Conservation (phyloP, 2,888 invertebrate species). For the Erpobdella octoculata region DNA sequence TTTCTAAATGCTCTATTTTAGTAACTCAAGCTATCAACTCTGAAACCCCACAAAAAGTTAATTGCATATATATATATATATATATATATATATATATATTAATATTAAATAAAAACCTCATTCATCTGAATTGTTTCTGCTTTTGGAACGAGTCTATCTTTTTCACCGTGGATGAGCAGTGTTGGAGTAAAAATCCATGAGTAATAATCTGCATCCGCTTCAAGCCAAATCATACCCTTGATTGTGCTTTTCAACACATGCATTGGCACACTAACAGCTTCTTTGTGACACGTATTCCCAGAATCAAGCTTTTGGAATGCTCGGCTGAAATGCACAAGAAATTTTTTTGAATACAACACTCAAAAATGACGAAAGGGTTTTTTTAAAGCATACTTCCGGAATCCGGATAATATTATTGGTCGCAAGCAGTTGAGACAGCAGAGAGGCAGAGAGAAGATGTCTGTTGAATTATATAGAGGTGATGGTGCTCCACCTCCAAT, state of each 20-base stretch:
- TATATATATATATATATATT: too few species aligned
- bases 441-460: slow-evolving; percentile 53
- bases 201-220: slow-evolving; percentile 59
- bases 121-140: slow-evolving; percentile 67
- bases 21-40: too few species aligned
- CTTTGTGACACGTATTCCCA: slow-evolving; percentile 35
- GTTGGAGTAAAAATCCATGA: slow-evolving; percentile 61
- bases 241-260: slow-evolving; percentile 56
- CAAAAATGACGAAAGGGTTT: too few species aligned
- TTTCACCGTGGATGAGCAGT: slow-evolving; percentile 62
- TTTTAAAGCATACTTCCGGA: slow-evolving; percentile 28
- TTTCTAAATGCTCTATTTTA: too few species aligned
- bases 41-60: too few species aligned
- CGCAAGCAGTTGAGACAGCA: slow-evolving; percentile 56
- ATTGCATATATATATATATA: too few species aligned
- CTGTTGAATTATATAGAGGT: slow-evolving; percentile 59
- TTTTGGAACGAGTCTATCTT: slow-evolving; percentile 62
- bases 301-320: slow-evolving; percentile 49
- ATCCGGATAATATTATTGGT: slow-evolving; percentile 55
- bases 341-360: too few species aligned
- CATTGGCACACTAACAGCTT: slow-evolving; percentile 46
- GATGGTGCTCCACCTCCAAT: slow-evolving; percentile 65
- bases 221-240: slow-evolving; percentile 63
- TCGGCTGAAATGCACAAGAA: too few species aligned
- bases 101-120: too few species aligned